Evolutionary conservation across 30 jellyfish, hydroid and myxozoan genomes (phyloP).

Genomic region (Morbakka virulenta): DNA sequence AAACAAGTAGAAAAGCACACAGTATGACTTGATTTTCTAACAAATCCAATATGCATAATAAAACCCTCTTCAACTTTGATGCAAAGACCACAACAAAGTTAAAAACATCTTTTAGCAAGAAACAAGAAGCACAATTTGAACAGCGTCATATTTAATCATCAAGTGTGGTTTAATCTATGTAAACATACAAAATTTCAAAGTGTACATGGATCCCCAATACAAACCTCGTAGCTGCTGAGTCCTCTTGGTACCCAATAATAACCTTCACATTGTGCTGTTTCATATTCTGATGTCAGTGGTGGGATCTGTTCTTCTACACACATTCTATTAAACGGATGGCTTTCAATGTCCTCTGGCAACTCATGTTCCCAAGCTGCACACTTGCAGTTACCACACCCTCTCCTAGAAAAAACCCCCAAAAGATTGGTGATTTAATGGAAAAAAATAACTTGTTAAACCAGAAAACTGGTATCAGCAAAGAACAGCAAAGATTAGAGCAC

Average conservation of each 20-base stretch:
- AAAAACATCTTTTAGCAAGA: too few relatives aligned
- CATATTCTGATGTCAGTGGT: conserved; percentile 90
- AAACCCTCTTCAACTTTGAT: too few relatives aligned
- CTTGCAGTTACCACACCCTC: conserved; percentile 96
- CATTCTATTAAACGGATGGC: conserved; percentile 75
- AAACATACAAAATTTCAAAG: too few relatives aligned
- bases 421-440: background rate
- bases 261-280: conserved; percentile 81
- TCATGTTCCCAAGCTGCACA: conserved; percentile 97
- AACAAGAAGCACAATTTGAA: too few relatives aligned
- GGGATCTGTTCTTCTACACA: conserved; percentile 88
- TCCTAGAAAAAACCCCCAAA: conserved; percentile 58
- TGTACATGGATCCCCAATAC: too few relatives aligned
- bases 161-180: too few relatives aligned
- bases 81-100: too few relatives aligned
- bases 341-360: conserved; percentile 70
- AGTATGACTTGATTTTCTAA: too few relatives aligned
- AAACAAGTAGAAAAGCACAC: too few relatives aligned
- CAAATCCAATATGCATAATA: too few relatives aligned
- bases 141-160: too few relatives aligned
- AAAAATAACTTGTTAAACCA: background rate
- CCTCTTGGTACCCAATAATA: conserved; percentile 97
- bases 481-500: background rate
- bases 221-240: conserved; percentile 77
- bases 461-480: background rate